These are phyloP conservation scores for Aphis gossypii DNA, from an alignment of 1,140 invertebrate genomes.

Conservation along the genomic window DNA sequence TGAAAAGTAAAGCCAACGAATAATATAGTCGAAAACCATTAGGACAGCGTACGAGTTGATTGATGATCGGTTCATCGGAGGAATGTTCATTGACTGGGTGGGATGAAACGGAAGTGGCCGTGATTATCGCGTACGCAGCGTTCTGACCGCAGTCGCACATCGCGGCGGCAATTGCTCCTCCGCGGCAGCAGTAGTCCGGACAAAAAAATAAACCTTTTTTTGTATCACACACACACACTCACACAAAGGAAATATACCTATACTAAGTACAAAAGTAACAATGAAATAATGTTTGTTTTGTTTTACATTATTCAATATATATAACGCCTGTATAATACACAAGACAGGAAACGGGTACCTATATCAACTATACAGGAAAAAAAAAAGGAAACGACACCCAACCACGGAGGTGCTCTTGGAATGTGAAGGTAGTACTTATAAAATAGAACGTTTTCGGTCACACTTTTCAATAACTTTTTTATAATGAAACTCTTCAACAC, in stretches of 20 bases:
- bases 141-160: conserved; percentile 53
- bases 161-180: conserved; percentile 37
- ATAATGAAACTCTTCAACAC: conserved; percentile 20
- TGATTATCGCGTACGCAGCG: conserved; percentile 52
- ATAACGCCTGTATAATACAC: neutral
- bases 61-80: conserved; percentile 57
- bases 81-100: conserved; percentile 48
- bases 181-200: neutral
- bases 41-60: conserved; percentile 46
- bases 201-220: conserved; percentile 38
- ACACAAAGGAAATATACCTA: conserved; percentile 41
- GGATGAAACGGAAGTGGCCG: conserved; percentile 49
- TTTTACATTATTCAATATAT: conserved; percentile 47
- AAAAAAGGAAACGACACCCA: conserved; percentile 44
- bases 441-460: conserved; percentile 49
- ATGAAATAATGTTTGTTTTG: conserved; percentile 57
- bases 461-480: conserved; percentile 55
- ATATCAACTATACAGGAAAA: neutral
- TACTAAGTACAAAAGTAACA: conserved; percentile 25
- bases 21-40: conserved; percentile 54
- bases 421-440: conserved; percentile 53
- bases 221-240: conserved; percentile 38
- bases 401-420: conserved; percentile 51
- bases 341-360: conserved; percentile 43
- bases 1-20: neutral